Evolutionary conservation across 2,888 invertebrate species (phyloP).

Genomic region (Scelioninae gen. 1): DNA sequence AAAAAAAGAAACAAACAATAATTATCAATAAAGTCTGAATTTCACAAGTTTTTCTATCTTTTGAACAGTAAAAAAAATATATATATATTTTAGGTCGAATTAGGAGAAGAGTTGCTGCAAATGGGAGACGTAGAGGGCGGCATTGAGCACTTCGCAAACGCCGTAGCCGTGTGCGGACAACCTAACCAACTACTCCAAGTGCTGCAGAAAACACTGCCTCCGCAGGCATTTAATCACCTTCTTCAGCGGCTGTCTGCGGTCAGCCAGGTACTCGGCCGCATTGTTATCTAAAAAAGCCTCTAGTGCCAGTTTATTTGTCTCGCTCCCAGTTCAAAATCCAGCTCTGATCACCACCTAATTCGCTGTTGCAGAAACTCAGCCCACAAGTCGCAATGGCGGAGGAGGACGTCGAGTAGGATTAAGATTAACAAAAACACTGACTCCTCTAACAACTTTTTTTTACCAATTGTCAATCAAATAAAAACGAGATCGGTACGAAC

Average conservation of each 20-base stretch:
- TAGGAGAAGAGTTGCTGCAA: constrained; percentile 95
- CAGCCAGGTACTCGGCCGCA: constrained; percentile 84
- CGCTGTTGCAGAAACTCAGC: constrained; percentile 78
- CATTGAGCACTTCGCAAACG: constrained; percentile 97
- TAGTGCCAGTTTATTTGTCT: no score
- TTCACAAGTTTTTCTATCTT: no score
- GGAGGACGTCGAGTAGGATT: constrained; percentile 81
- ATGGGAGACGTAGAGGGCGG: constrained; percentile 95
- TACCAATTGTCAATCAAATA: no score
- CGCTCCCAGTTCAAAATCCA: no score
- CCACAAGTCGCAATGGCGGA: constrained; percentile 79
- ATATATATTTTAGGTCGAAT: constrained; percentile 96
- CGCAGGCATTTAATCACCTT: constrained; percentile 95
- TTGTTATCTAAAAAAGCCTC: no score
- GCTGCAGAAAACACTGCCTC: constrained; percentile 97
- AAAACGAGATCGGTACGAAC: no score
- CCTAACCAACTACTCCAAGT: constrained; percentile 94
- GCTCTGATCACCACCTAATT: no score
- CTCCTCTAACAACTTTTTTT: constrained; percentile 4
- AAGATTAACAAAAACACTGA: constrained; percentile 42
- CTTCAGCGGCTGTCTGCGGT: constrained; percentile 91
- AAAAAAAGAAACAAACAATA: no score
- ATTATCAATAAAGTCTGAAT: no score
- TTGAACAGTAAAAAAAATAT: no score
- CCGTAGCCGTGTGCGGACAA: constrained; percentile 98